These are phyloP conservation scores for Meleagris gallopavo DNA, from an alignment of 2,113 vertebrate genomes.

Conservation along the genomic window DNA sequence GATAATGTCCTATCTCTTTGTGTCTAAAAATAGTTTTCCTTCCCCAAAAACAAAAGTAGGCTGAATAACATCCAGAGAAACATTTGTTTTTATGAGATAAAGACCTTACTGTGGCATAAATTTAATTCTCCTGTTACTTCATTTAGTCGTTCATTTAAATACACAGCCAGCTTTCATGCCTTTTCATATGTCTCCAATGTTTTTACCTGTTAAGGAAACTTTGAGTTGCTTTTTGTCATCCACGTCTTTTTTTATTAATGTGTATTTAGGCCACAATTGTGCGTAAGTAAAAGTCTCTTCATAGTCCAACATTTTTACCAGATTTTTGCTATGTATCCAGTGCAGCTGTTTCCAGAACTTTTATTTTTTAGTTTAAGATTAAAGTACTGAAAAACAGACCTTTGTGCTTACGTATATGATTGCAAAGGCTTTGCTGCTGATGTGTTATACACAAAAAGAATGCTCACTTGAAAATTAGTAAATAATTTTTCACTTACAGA, in stretches of 20 bases:
- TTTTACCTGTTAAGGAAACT: not conserved
- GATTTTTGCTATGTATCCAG: not conserved
- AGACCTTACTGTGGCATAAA: not conserved
- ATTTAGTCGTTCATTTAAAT: not conserved
- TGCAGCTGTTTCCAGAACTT: not conserved
- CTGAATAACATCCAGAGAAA: not conserved
- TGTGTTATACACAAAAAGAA: not conserved
- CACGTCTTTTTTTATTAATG: not conserved
- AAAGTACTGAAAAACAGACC: not conserved
- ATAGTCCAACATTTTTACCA: not conserved
- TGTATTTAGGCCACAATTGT: not conserved
- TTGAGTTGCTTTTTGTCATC: not conserved
- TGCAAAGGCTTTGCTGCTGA: not conserved
- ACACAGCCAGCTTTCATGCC: not conserved
- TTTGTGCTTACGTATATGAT: not conserved
- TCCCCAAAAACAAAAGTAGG: not conserved
- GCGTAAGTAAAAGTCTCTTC: not conserved
- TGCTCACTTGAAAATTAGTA: not conserved
- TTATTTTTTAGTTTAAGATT: not conserved
- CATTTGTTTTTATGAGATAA: not conserved
- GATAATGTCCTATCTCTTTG: not conserved
- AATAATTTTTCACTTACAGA: not conserved
- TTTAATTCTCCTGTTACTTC: not conserved
- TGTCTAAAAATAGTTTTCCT: conserved; percentile 13
- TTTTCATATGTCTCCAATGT: not conserved